phyloP scores from a whole-genome alignment of 1,140 invertebrate species.

The Parapsyche elsis region DNA sequence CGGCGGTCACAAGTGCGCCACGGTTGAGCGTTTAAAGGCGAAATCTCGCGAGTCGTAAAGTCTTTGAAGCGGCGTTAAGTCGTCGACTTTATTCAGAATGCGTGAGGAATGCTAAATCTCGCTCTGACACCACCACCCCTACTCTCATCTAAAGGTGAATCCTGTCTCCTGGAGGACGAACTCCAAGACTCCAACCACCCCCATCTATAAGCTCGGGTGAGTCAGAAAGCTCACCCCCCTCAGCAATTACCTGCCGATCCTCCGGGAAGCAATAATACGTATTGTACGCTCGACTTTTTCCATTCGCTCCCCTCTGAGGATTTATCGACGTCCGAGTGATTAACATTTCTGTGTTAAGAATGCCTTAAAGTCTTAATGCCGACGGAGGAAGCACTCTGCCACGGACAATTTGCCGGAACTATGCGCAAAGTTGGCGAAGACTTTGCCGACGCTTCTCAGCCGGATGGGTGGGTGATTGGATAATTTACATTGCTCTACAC shows the following conservation, averaged over 20 bases:
- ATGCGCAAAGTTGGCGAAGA: conserved; percentile 29
- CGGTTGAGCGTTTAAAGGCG: neutral
- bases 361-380: conserved; percentile 28
- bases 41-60: conserved; percentile 39
- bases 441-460: neutral
- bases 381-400: neutral
- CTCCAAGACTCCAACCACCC: neutral
- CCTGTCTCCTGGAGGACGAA: neutral
- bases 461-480: conserved; percentile 27
- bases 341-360: conserved; percentile 39
- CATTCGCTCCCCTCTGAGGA: neutral
- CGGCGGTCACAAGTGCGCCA: neutral
- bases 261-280: neutral
- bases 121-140: neutral
- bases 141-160: neutral
- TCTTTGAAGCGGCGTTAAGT: conserved; percentile 24
- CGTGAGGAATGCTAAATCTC: conserved; percentile 43
- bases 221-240: neutral
- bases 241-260: conserved; percentile 44
- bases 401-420: conserved; percentile 25
- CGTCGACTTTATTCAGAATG: conserved; percentile 43
- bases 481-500: neutral
- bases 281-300: neutral
- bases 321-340: conserved; percentile 39
- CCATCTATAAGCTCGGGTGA: neutral